Evolutionary conservation across 2,888 invertebrate genomes (phyloP), one percentile per base, ranked within the genome.

Genomic region (Melanotus villosus): DNA sequence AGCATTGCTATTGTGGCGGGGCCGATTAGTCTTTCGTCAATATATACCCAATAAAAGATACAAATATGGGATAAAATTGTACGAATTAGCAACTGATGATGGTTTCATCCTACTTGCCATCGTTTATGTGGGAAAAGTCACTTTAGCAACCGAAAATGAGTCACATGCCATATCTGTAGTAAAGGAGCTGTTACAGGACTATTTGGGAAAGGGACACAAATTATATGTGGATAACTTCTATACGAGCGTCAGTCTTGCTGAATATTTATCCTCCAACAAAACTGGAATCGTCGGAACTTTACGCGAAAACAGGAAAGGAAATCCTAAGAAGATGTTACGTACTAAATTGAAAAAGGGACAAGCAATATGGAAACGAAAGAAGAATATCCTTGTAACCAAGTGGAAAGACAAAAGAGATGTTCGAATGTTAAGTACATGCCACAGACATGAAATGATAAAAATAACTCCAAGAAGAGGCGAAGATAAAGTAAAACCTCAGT

Each of bases 51-150:
- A 72, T 34, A 54, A 54, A 16, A 14, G 54, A 1, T 18, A 32
- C 14, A 54, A 54, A 32, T 82, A 80, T 63, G 82, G 81, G 0
- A 68, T 81, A 26, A 80, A 82, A 72, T 23, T 82, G 32, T 81
- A 81, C 59, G 78, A 81, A 70, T 36, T 79, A 12, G 80, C 80
- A 63, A 74, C 76, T 45, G 71, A 73, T 16, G 75, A 78, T 54
- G 80, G 80, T 4, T 80, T 77, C 57, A 77, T 75, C 6, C 74
- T 52, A 18, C 57, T 65, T 26, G 41, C 69, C 18, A 68, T 66
- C n/a, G 66, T 81, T 62, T 79, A 80, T 65, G 16, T n/a, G 3
- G 65, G 65, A 57, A 65, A 58, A 36, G 30, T 21, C 10, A 32
- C 54, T 18, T 2, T 54, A 32, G n/a, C 3, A 16, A 16, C n/a